Base-by-base conservation (phyloP, 2,888 invertebrate species). In the Rhagonycha fulva region DNA sequence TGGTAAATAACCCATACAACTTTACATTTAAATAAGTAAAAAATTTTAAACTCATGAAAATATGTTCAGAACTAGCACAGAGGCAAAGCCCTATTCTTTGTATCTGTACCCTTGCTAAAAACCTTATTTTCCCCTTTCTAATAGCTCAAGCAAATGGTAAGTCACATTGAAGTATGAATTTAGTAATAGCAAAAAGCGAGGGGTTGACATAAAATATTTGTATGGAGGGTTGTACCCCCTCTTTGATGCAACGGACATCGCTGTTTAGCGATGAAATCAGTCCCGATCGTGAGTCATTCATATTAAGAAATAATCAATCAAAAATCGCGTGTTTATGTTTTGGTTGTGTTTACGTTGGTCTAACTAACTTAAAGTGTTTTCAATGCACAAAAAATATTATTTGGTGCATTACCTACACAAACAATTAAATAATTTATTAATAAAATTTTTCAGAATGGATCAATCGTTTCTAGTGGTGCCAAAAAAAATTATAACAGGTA, bases 171-270 rank as follows among this genome's bases (percentile, higher is more conserved):
- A 81, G 74, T 77, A 78, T 82, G 83, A 71, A 70, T 82, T 82
- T 80, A 77, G 76, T 74, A 78, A 74, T 79, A 75, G 80, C 79
- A 74, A 68, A 72, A 78, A 74, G 28, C 79, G 78, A 79, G 80
- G 84, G 84, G 82, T 82, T 79, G 82, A 74, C 74, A 79, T 82
- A 79, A 79, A 80, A 77, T 82, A 81, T 79, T 83, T 83, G 78
- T 81, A 82, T 85, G 84, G 84, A 85, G 85, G 83, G 85, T 82
- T 84, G 82, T 79, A 80, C 80, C 82, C 83, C 83, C 84, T 80
- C 76, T 80, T 80, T 83, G 84, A 84, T 85, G 84, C 84, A 85
- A 84, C 84, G 82, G 80, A 80, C 81, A 82, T 80, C 78, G 79
- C 80, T 81, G 81, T 81, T 66, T 81, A 77, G 77, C 77, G 81